These are phyloP conservation scores for Dolichopus griseipennis DNA, from an alignment of 2,888 invertebrate genomes.

Conservation along the genomic window DNA sequence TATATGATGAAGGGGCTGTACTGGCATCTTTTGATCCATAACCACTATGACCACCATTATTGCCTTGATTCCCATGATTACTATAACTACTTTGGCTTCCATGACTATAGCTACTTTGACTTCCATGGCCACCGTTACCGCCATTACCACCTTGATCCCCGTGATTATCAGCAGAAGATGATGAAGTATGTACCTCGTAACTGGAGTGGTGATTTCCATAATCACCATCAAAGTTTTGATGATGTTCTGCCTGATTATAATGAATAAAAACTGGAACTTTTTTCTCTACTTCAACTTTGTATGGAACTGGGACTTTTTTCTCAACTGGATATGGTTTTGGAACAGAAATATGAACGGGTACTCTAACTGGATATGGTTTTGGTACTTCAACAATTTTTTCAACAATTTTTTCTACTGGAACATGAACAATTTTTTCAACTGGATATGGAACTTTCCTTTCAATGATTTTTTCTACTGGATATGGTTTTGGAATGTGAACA, in stretches of 20 bases:
- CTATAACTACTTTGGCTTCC: conserved; percentile 23
- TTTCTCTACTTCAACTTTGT: conserved; percentile 42
- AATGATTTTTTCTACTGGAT: conserved; percentile 28
- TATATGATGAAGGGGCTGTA: background rate
- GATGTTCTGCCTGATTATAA: conserved; percentile 14
- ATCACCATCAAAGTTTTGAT: conserved; percentile 8
- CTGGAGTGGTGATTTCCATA: conserved; percentile 8
- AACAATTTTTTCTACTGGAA: conserved; percentile 36
- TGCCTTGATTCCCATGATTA: conserved; percentile 19
- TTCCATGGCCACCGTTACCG: conserved; percentile 22
- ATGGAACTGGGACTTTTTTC: conserved; percentile 29
- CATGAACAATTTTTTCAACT: conserved; percentile 40
- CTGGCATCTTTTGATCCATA: background rate
- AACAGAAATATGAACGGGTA: conserved; percentile 41
- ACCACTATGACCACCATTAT: background rate
- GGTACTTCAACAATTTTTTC: conserved; percentile 31
- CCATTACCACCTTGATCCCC: conserved; percentile 18
- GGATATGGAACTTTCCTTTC: conserved; percentile 38
- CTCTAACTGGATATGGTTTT: conserved; percentile 43
- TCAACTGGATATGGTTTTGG: conserved; percentile 29
- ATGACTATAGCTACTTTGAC: conserved; percentile 23
- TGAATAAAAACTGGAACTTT: conserved; percentile 41
- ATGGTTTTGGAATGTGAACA: conserved; percentile 43
- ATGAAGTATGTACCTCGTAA: conserved; percentile 15
- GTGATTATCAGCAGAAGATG: conserved; percentile 12